Conservation (phyloP, 2,888 invertebrate genomes). For the Petrophora chlorosata region DNA sequence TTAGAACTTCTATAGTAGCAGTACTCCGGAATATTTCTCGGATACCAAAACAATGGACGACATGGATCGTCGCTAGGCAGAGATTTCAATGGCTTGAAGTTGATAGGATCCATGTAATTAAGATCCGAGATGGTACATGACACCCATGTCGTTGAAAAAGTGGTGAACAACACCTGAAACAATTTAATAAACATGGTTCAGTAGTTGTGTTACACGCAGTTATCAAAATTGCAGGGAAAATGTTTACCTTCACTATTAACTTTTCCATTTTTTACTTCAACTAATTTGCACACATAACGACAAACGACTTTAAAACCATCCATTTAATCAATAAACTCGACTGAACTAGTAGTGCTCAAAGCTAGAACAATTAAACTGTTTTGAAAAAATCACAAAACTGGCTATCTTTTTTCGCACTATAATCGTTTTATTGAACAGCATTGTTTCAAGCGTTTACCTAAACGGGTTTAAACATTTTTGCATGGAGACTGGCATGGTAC, state of each 20-base stretch:
- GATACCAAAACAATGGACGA: conserved; percentile 71
- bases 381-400: conserved; percentile 1
- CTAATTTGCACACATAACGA: not conserved
- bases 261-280: not conserved
- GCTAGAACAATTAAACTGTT: conserved; percentile 3
- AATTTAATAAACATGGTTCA: not conserved
- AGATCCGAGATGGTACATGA: conserved; percentile 53
- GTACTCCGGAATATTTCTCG: conserved; percentile 45
- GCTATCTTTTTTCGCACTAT: not conserved
- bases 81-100: conserved; percentile 15
- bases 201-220: not conserved
- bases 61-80: conserved; percentile 54
- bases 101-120: conserved; percentile 49
- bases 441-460: not conserved
- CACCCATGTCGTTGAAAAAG: conserved; percentile 29
- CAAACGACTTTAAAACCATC: no score
- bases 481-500: no score
- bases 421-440: not conserved
- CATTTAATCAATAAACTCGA: no score
- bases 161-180: conserved; percentile 40
- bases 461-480: no score
- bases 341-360: not conserved
- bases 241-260: conserved; percentile 4
- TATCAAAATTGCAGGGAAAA: not conserved
- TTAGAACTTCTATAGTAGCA: conserved; percentile 36